phyloP scores from a whole-genome alignment of 35 echinoderm and acorn worm species.

The Apostichopus japonicus region DNA sequence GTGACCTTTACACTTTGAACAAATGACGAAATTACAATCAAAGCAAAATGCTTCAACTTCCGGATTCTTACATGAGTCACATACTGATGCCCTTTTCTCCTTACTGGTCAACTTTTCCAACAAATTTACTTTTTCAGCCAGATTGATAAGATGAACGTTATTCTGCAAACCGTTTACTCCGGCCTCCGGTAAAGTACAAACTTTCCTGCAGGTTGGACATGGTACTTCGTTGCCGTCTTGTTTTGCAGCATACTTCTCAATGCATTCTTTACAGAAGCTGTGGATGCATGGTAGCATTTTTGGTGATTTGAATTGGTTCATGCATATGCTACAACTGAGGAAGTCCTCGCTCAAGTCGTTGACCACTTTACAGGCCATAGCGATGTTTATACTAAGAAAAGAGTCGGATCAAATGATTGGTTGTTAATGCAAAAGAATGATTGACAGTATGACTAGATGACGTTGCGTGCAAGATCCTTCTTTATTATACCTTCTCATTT shows the following conservation, averaged over 20 bases:
- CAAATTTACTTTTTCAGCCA: neutral
- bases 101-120: neutral
- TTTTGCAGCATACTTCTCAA: neutral
- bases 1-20: neutral
- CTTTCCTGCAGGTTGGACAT: neutral
- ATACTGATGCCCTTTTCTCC: neutral
- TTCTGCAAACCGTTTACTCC: constrained; percentile 17
- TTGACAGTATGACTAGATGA: too few species aligned
- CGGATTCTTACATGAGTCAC: neutral
- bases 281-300: constrained; percentile 21
- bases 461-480: too few species aligned
- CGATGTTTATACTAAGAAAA: too few species aligned
- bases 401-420: too few species aligned
- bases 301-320: neutral
- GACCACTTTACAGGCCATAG: neutral
- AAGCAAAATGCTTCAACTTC: neutral
- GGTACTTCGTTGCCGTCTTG: neutral
- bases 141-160: constrained; percentile 2
- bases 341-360: constrained; percentile 5
- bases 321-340: neutral
- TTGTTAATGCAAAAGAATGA: too few species aligned
- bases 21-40: constrained; percentile 40
- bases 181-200: neutral
- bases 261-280: constrained; percentile 10
- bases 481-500: too few species aligned